Conservation (phyloP, 2,113 vertebrate species). For the Heloderma charlesbogerti region DNA sequence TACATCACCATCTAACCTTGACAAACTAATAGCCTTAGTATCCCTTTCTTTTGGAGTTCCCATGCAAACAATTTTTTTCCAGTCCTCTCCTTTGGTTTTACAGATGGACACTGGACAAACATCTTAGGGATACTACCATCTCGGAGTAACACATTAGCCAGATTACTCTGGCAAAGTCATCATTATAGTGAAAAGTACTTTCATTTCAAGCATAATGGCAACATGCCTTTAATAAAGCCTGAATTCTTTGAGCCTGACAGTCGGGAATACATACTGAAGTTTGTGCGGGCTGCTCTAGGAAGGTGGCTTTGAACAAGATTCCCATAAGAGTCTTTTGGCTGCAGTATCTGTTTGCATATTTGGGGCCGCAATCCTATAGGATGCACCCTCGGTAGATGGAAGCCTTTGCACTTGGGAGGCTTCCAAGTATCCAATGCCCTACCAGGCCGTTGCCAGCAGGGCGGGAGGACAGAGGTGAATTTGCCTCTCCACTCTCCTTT, state of each 20-base stretch:
- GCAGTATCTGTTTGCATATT: background rate
- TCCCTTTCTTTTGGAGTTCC: background rate
- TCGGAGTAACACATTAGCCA: background rate
- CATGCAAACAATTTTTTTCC: background rate
- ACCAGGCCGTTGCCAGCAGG: no score
- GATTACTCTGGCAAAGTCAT: background rate
- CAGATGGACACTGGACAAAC: background rate
- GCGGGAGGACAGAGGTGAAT: no score
- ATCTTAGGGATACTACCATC: background rate
- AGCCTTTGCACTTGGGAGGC: no score
- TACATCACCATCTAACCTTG: slow-evolving; percentile 7
- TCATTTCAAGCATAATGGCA: background rate
- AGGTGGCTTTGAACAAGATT: background rate
- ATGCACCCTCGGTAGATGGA: no score
- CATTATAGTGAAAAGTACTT: background rate
- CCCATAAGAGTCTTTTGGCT: background rate
- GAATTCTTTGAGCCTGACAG: background rate
- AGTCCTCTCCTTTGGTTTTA: background rate
- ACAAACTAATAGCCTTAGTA: slow-evolving; percentile 3
- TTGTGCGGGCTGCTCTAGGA: background rate
- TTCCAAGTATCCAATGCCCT: no score
- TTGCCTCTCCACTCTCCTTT: no score
- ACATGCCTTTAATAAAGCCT: background rate
- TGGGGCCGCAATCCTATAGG: no score
- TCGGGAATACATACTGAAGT: background rate